A percentile compares a stretch with the other conserved stretches of the same genome.
Evolutionary conservation across 2,797 vertebrate genomes (phyloP).

Genomic region (Craterocephalus amniculus): DNA sequence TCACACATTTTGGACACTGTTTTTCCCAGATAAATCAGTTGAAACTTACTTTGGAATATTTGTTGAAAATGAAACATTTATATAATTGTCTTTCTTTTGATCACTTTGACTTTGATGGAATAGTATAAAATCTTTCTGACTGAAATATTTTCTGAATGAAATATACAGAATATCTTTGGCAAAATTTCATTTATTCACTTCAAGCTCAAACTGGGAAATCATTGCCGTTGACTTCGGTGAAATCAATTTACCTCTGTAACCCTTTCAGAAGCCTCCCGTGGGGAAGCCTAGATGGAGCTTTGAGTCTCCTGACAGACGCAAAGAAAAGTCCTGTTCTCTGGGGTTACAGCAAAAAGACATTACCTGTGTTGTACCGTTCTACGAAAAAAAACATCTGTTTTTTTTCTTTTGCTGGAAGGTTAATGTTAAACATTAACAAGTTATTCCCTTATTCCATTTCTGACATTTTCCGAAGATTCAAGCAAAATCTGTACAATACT

Average conservation of each 20-base stretch:
- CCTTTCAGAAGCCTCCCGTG: slow-evolving; percentile 20
- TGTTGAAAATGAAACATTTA: too few species aligned
- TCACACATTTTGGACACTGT: not conserved
- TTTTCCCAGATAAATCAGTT: not conserved
- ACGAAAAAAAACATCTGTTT: slow-evolving; percentile 9
- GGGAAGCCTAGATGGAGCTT: slow-evolving; percentile 12
- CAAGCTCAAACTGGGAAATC: not conserved
- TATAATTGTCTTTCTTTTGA: not conserved
- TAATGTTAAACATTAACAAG: slow-evolving; percentile 1
- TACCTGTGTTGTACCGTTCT: slow-evolving; percentile 20
- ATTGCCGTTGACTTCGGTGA: not conserved
- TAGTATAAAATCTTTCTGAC: not conserved
- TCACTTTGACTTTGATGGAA: not conserved
- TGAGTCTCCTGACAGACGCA: slow-evolving; percentile 3
- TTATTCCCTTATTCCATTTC: too few species aligned
- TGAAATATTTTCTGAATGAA: too few species aligned
- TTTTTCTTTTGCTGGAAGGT: not conserved
- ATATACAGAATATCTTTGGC: not conserved
- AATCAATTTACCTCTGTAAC: slow-evolving; percentile 14
- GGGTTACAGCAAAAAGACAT: slow-evolving; percentile 22
- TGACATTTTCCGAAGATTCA: too few species aligned
- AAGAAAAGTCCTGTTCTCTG: slow-evolving; percentile 2
- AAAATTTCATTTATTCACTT: not conserved
- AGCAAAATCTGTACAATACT: too few species aligned
- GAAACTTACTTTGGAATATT: not conserved